These are phyloP conservation scores for Aurelia sp. DNA, from an alignment of 30 jellyfish, hydroid and myxozoan species.

Conservation along the genomic window DNA sequence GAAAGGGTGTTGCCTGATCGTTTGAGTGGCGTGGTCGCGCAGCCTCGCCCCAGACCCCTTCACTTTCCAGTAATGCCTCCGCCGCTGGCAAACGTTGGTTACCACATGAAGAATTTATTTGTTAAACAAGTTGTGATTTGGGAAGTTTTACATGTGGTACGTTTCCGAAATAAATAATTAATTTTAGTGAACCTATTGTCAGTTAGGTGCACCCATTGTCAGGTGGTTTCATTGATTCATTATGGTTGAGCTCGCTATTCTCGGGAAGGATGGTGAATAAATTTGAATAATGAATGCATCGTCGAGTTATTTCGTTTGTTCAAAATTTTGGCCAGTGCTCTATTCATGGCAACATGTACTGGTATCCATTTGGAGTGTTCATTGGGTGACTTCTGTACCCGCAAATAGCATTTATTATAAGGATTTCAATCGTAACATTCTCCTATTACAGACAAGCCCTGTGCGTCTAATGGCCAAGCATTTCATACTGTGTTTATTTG, in stretches of 20 bases:
- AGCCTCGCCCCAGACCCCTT: too few species aligned
- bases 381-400: slow-evolving; percentile 22
- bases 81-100: neutral
- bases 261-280: slow-evolving; percentile 8
- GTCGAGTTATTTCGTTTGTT: slow-evolving; percentile 3
- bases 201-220: slow-evolving; percentile 23
- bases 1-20: too few species aligned
- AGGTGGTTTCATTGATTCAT: slow-evolving; percentile 37
- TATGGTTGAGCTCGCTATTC: slow-evolving; percentile 9
- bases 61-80: too few species aligned
- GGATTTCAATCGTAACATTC: neutral
- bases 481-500: too few species aligned
- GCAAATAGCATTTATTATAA: neutral
- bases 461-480: too few species aligned
- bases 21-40: too few species aligned
- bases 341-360: slow-evolving; percentile 26
- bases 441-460: too few species aligned
- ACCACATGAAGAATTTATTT: slow-evolving; percentile 21
- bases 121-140: slow-evolving; percentile 1
- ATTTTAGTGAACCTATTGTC: neutral
- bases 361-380: slow-evolving; percentile 7
- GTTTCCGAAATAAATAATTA: neutral
- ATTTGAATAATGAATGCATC: slow-evolving; percentile 53
- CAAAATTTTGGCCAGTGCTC: slow-evolving; percentile 42
- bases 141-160: neutral